These are phyloP conservation scores for Cladorhizidae sp. DNA, from an alignment of 37 sponge, comb jelly and placozoan species.

Conservation along the genomic window DNA sequence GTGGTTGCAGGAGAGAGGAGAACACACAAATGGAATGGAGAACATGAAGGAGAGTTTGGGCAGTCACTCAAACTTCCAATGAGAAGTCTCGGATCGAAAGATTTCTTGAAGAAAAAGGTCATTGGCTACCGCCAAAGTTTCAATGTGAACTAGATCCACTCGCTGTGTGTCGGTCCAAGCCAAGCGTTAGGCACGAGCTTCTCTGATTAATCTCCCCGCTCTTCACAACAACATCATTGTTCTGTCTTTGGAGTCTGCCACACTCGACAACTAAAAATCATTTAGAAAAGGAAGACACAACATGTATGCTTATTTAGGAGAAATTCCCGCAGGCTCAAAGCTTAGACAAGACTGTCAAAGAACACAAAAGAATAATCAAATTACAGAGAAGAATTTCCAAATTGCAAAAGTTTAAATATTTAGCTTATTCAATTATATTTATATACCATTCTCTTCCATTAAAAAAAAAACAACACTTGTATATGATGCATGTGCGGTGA, in stretches of 20 bases:
- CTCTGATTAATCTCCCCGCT: slow-evolving; percentile 7
- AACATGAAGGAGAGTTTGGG: slow-evolving; percentile 21
- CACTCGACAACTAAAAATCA: slow-evolving; percentile 26
- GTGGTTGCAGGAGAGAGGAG: slow-evolving; percentile 12
- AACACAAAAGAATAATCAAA: slow-evolving; percentile 26
- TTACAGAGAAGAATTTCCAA: slow-evolving; percentile 37
- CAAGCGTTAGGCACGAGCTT: slow-evolving; percentile 25
- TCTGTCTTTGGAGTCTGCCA: slow-evolving; percentile 33
- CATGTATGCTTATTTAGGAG: slow-evolving; percentile 54
- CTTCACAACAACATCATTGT: slow-evolving; percentile 33
- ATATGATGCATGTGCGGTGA: not conserved
- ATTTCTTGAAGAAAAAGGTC: slow-evolving; percentile 23
- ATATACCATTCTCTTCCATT: not conserved
- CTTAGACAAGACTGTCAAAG: no score
- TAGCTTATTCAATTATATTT: not conserved
- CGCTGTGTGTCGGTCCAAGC: slow-evolving; percentile 33
- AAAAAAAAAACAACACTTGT: not conserved
- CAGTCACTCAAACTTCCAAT: slow-evolving; percentile 40
- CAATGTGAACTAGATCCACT: slow-evolving; percentile 47
- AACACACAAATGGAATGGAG: slow-evolving; percentile 29
- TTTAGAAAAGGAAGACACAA: slow-evolving; percentile 32
- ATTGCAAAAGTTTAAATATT: not conserved
- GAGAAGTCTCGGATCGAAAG: slow-evolving; percentile 21
- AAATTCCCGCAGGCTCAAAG: slow-evolving; percentile 34
- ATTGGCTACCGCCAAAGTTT: slow-evolving; percentile 42